phyloP scores from a whole-genome alignment of 2,113 vertebrate species.

The Phalacrocorax pelagicus region DNA sequence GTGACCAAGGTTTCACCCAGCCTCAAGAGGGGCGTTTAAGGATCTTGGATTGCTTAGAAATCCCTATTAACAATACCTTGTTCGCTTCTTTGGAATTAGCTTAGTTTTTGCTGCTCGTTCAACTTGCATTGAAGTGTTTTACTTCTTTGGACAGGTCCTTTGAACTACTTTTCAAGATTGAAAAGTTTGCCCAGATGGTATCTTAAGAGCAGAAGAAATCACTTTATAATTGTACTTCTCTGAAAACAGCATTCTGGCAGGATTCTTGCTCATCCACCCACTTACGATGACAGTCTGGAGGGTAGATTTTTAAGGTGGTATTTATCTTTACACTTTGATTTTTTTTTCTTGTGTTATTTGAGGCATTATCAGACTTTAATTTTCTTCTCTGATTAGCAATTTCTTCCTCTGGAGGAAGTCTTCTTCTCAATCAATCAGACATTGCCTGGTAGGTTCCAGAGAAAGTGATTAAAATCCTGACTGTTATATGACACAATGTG shows the following conservation, averaged over 20 bases:
- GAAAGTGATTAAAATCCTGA: not conserved
- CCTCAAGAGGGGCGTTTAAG: not conserved
- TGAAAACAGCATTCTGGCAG: not conserved
- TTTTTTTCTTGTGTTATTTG: not conserved
- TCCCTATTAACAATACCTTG: not conserved
- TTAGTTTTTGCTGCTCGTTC: not conserved
- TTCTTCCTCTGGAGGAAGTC: not conserved
- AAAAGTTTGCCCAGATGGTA: not conserved
- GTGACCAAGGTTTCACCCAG: not conserved
- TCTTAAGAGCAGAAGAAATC: not conserved
- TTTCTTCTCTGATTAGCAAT: not conserved
- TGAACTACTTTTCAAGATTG: not conserved
- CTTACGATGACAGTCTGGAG: not conserved
- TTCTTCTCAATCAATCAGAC: not conserved
- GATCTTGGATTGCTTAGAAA: not conserved
- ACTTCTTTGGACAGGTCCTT: not conserved
- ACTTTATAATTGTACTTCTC: not conserved
- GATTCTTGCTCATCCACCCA: not conserved
- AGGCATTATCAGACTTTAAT: not conserved
- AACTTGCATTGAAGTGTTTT: not conserved
- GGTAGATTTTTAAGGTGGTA: not conserved
- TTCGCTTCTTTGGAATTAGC: not conserved
- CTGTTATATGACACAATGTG: not conserved
- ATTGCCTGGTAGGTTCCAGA: not conserved
- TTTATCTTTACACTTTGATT: not conserved